Base-by-base conservation (phyloP, 2,888 invertebrate species). In the Caenorhabditis plicata region DNA sequence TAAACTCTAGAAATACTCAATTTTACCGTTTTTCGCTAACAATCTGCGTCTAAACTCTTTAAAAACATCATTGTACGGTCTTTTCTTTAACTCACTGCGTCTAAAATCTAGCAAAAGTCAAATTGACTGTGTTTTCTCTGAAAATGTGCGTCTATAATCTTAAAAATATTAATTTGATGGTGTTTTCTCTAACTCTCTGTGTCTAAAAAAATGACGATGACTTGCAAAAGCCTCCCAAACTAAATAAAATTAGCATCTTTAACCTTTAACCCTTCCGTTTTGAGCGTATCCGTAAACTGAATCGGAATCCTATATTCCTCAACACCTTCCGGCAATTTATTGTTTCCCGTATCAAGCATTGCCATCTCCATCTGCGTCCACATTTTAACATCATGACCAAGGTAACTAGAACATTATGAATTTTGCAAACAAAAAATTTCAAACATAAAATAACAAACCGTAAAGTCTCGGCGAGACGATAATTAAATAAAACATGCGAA, bases 401-500 rank as follows among this genome's bases (percentile, higher is more conserved):
- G 65, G 17, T 50, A 57, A 35, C 71, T 71, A 39, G 20, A 64
- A 13, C 29, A 36, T n/a, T 11, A 27, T 32, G n/a, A 22, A 3
- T 56, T 39, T 20, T n/a, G 33, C 35, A 15, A 45, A 26, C 17
- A 43, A 43, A 29, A 8, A 20, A 13, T 40, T 17, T 22, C 13
- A 9, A 20, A 8, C 11, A 17, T 9, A n/a, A 9, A 7, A 8
- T 36, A n/a, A 46, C 35, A 27, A n/a, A 68, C 57, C 53, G 68
- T 20, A 78, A 51, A 8, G 74, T 73, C 19, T 74, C 72, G 2
- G 78, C 75, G 11, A 78, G 49, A 44, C 79, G 64, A 43, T 78
- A 78, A 46, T 78, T 78, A 63, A 78, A 78, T 8, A 78, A 62
- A 36, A 78, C 73, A 64, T 78, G 78, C 33, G 75, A 75, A 54